Conservation (phyloP, 2,797 vertebrate genomes). For the Pseudochaenichthys georgianus region DNA sequence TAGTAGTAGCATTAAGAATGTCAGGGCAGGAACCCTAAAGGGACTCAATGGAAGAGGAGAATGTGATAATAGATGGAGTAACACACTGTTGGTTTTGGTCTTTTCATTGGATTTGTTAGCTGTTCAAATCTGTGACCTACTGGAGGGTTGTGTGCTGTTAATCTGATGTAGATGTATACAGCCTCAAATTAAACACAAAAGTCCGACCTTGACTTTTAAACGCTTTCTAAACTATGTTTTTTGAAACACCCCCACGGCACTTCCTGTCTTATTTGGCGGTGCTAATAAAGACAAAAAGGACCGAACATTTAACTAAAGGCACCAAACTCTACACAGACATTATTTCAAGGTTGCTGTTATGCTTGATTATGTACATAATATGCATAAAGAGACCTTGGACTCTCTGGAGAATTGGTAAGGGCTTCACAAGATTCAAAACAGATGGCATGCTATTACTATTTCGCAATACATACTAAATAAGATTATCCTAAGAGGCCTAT, state of each 20-base stretch:
- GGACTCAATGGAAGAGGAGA: no score
- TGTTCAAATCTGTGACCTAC: no score
- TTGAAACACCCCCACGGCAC: no score
- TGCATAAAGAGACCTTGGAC: slow-evolving; percentile 13
- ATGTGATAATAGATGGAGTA: no score
- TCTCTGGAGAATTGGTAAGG: not conserved
- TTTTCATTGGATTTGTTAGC: not conserved
- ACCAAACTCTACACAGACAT: not conserved
- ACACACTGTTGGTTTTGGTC: no score
- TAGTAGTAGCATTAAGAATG: no score
- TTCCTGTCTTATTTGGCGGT: no score
- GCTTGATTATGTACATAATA: not conserved
- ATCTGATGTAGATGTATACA: not conserved
- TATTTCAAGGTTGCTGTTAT: slow-evolving; percentile 1
- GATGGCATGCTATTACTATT: slow-evolving; percentile 43
- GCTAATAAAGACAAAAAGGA: no score
- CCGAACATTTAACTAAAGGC: not conserved
- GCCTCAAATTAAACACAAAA: not conserved
- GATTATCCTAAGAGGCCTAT: slow-evolving; percentile 19
- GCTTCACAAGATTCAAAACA: slow-evolving; percentile 31
- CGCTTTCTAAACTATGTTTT: not conserved
- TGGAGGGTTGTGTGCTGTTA: not conserved
- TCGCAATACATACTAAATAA: slow-evolving; percentile 34
- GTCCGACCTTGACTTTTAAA: not conserved
- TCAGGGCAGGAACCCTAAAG: no score